Evolutionary conservation across 1,140 invertebrate genomes (phyloP).

Genomic region (Bombus polaris): DNA sequence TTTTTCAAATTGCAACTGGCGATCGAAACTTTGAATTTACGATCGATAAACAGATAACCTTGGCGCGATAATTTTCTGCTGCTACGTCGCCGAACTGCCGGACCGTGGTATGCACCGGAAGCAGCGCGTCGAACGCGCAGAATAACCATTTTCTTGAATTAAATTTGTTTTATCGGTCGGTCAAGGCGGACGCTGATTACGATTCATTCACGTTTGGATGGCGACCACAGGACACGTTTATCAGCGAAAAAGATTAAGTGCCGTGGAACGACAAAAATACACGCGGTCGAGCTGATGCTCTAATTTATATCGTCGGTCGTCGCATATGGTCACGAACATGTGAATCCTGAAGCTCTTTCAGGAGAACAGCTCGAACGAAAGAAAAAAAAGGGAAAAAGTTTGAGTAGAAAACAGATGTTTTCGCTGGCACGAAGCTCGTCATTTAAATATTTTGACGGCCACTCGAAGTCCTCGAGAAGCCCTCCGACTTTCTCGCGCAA

Average conservation of each 20-base stretch:
- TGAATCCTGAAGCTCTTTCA: constrained; percentile 29
- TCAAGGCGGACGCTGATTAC: constrained; percentile 30
- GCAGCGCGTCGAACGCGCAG: background rate
- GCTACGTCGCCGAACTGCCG: no score
- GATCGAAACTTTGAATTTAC: no score
- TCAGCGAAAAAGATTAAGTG: constrained; percentile 55
- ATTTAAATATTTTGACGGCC: constrained; percentile 61
- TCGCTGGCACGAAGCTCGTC: background rate
- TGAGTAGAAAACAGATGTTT: constrained; percentile 54
- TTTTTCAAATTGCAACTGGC: no score
- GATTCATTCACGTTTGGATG: constrained; percentile 29
- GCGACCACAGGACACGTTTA: constrained; percentile 54
- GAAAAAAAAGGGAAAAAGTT: background rate
- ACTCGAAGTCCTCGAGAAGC: constrained; percentile 30
- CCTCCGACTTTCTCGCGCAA: background rate
- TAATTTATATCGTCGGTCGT: constrained; percentile 46
- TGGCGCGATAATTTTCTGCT: background rate
- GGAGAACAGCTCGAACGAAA: background rate
- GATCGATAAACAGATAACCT: no score
- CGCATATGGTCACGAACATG: constrained; percentile 54
- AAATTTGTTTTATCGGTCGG: constrained; percentile 10
- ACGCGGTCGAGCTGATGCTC: background rate
- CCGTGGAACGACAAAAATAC: constrained; percentile 36
- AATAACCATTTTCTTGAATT: constrained; percentile 13
- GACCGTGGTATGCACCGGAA: background rate